Evolutionary conservation across 2,888 invertebrate species (phyloP).

Genomic region (Kuschelorhynchus macadamiae): DNA sequence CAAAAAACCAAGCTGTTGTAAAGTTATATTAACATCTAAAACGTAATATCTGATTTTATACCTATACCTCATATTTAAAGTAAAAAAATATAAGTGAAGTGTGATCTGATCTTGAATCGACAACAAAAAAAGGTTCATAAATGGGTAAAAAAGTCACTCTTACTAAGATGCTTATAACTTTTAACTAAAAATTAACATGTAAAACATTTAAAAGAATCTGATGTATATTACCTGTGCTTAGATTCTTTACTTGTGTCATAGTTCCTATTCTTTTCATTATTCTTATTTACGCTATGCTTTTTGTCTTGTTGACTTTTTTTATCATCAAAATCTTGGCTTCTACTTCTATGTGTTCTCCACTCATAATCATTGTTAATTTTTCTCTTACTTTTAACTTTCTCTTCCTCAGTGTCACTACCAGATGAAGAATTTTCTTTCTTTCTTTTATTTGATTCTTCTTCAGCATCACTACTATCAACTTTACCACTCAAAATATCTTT

Average conservation of each 20-base stretch:
- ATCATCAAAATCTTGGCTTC: slow-evolving; percentile 7
- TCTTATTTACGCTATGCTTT: slow-evolving; percentile 9
- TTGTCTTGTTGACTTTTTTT: slow-evolving; percentile 16
- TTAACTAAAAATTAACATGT: too few species aligned
- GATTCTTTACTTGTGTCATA: neutral
- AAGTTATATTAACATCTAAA: too few species aligned
- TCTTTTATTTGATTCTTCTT: slow-evolving; percentile 34
- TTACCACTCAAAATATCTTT: slow-evolving; percentile 67
- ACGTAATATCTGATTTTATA: too few species aligned
- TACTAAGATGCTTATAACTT: too few species aligned
- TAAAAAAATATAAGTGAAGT: too few species aligned
- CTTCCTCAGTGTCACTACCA: slow-evolving; percentile 51
- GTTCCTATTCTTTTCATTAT: neutral
- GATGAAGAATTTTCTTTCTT: slow-evolving; percentile 49
- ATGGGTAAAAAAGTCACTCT: too few species aligned
- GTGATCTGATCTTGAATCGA: too few species aligned
- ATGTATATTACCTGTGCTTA: slow-evolving; percentile 17
- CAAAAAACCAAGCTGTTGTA: neutral
- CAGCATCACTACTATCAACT: slow-evolving; percentile 65
- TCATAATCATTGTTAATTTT: slow-evolving; percentile 13
- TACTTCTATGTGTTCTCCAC: slow-evolving; percentile 49
- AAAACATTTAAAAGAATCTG: too few species aligned
- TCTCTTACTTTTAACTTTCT: slow-evolving; percentile 38
- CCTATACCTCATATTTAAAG: too few species aligned
- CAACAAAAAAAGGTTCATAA: too few species aligned